phyloP scores from a whole-genome alignment of 2,888 invertebrate genomes.

The Leptothorax acervorum region DNA sequence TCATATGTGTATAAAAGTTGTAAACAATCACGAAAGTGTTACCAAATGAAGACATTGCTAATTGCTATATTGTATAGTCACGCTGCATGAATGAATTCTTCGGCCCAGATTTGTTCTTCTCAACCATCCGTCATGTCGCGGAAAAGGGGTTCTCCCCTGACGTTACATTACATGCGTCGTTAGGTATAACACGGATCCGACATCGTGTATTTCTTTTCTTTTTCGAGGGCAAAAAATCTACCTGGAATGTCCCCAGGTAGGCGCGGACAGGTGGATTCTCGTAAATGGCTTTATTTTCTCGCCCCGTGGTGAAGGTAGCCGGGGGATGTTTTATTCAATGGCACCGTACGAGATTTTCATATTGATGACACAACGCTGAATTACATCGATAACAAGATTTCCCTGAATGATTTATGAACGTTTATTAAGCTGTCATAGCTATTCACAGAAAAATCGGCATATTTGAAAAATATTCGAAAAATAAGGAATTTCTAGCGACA shows the following conservation, averaged over 20 bases:
- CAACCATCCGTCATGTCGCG: background rate
- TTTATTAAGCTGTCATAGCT: background rate
- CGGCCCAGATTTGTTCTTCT: background rate
- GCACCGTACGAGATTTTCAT: background rate
- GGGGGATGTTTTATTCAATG: slow-evolving; percentile 38
- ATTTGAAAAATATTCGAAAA: background rate
- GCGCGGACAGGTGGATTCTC: slow-evolving; percentile 18
- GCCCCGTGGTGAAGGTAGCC: background rate
- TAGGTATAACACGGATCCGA: background rate
- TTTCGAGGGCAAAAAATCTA: background rate
- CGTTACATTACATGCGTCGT: background rate
- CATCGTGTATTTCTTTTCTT: background rate
- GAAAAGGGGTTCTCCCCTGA: background rate
- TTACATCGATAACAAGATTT: slow-evolving; percentile 18
- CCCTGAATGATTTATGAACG: slow-evolving; percentile 3
- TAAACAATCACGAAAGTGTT: background rate
- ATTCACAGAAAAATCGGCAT: background rate
- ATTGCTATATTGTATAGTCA: too few relatives aligned
- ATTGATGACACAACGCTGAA: slow-evolving; percentile 1
- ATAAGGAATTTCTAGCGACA: background rate
- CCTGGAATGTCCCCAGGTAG: background rate
- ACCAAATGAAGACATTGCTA: background rate
- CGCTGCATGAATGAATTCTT: background rate
- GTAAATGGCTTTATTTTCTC: slow-evolving; percentile 33
- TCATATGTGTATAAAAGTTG: background rate